phyloP scores from a whole-genome alignment of 2,797 vertebrate genomes.

The Linurgus olivaceus region DNA sequence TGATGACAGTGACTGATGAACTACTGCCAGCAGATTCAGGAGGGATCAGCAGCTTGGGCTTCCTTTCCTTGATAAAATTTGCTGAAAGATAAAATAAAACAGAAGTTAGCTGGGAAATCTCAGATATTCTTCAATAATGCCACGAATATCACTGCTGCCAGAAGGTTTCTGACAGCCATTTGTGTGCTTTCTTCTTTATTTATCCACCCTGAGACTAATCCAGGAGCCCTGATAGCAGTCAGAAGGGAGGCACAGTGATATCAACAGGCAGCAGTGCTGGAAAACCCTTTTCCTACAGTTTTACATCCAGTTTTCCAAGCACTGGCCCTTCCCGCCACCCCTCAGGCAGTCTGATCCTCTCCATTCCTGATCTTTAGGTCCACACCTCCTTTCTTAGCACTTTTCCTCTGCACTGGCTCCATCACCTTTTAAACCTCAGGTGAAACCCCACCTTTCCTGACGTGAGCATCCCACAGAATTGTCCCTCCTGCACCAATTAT shows the following conservation, averaged over 20 bases:
- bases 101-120: background rate
- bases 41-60: conserved; percentile 86
- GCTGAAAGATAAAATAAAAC: conserved; percentile 67
- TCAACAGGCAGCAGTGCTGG: background rate
- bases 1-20: conserved; percentile 79
- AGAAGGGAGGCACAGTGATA: background rate
- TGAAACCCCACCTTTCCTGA: background rate
- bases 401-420: background rate
- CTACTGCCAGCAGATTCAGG: conserved; percentile 69
- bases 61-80: conserved; percentile 86
- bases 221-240: background rate
- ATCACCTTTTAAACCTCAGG: background rate
- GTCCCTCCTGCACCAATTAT: background rate
- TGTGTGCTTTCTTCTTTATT: background rate
- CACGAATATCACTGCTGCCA: background rate
- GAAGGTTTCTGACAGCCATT: background rate
- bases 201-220: background rate
- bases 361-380: background rate
- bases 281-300: background rate
- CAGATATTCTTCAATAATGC: background rate
- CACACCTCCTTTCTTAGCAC: background rate
- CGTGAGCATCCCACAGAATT: background rate
- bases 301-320: background rate
- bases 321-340: background rate
- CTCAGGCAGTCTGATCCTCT: background rate